Percentiles rank a stretch among this genome's conserved stretches.
Conservation (phyloP, 1,140 invertebrate genomes). For the Drosophila busckii region DNA sequence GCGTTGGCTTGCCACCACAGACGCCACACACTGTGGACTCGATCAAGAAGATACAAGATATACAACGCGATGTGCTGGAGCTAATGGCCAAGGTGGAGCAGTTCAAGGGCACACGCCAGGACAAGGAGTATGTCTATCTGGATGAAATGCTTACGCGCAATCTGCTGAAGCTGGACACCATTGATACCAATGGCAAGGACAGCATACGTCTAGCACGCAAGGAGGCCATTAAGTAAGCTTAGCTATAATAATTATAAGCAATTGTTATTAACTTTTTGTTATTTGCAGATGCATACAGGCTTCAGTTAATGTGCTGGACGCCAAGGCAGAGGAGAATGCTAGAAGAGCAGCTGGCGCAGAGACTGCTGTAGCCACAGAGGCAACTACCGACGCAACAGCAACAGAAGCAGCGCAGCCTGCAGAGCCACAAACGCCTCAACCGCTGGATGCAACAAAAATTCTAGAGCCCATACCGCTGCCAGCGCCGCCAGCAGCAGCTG, state of each 20-base stretch:
- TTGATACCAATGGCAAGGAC: conserved; percentile 94
- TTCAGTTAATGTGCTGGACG: conserved; percentile 90
- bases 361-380: not conserved
- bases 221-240: conserved; percentile 86
- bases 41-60: conserved; percentile 87
- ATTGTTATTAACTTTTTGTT: not conserved
- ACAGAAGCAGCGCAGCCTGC: conserved; percentile 4
- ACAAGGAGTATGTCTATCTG: conserved; percentile 92
- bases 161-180: conserved; percentile 93
- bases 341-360: conserved; percentile 21
- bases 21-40: conserved; percentile 83
- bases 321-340: conserved; percentile 82
- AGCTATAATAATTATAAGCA: accelerated
- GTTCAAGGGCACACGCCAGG: conserved; percentile 86
- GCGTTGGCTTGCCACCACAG: conserved; percentile 61
- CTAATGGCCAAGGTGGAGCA: conserved; percentile 88
- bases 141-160: conserved; percentile 97
- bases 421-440: conserved; percentile 50
- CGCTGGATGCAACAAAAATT: conserved; percentile 64
- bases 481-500: conserved; percentile 43
- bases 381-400: conserved; percentile 4
- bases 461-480: conserved; percentile 71
- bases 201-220: conserved; percentile 91
- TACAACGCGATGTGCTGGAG: conserved; percentile 89
- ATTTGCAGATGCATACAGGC: conserved; percentile 85